These are phyloP conservation scores for Hirudo medicinalis DNA, from an alignment of 1,140 invertebrate species.

Conservation along the genomic window DNA sequence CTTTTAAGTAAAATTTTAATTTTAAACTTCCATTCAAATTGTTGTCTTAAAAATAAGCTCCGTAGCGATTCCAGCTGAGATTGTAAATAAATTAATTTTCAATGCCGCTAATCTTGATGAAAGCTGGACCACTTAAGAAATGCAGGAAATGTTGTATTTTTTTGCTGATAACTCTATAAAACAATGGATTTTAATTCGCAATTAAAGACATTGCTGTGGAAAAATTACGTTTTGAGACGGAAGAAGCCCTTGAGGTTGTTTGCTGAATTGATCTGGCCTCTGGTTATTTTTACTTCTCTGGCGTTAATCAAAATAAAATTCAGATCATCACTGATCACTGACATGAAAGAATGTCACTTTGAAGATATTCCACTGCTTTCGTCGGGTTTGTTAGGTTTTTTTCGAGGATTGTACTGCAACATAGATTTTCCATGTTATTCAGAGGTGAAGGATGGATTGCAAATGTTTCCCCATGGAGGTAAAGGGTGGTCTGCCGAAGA, in stretches of 20 bases:
- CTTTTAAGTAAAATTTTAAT: no score
- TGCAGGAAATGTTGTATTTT: no score
- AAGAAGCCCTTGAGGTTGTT: slow-evolving; percentile 1
- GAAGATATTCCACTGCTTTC: not conserved
- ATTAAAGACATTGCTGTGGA: slow-evolving; percentile 6
- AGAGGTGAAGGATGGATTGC: slow-evolving; percentile 1
- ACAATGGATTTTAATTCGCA: not conserved
- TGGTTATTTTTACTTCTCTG: not conserved
- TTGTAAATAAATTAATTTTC: no score
- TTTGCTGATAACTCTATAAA: no score
- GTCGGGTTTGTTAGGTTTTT: not conserved
- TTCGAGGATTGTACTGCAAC: not conserved
- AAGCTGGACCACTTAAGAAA: no score
- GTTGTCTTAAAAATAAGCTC: no score
- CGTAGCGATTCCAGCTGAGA: no score
- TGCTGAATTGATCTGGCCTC: not conserved
- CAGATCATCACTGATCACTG: not conserved
- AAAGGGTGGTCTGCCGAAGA: not conserved
- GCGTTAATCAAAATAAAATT: not conserved
- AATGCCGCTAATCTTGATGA: no score
- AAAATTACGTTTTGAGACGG: not conserved
- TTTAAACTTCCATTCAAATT: no score
- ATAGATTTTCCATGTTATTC: not conserved
- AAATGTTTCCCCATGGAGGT: not conserved
- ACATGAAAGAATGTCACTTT: slow-evolving; percentile 9